Evolutionary conservation across 64 coral and sea anemone species (phyloP).

Genomic region (Porites australiensis): DNA sequence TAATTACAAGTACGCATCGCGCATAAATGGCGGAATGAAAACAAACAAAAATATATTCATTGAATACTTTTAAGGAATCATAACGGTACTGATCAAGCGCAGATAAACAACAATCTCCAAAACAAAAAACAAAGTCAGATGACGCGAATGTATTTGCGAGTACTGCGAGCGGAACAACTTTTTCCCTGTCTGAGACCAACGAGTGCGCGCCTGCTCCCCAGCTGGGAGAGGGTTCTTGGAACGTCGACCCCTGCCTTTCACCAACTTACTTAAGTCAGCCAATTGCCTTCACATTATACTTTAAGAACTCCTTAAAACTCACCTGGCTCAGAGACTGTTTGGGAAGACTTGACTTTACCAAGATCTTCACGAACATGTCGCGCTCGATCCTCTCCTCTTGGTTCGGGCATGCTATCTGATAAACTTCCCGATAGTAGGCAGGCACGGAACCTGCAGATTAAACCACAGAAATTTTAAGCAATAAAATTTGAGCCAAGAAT

Average conservation of each 20-base stretch:
- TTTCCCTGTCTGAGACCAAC: no score
- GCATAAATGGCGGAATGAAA: no score
- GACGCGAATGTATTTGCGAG: no score
- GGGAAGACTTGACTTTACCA: conserved; percentile 92
- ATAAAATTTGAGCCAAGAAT: not conserved
- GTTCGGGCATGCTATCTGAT: conserved; percentile 92
- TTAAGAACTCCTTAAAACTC: not conserved
- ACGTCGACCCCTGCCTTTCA: not conserved
- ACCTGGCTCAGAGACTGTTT: conserved; percentile 85
- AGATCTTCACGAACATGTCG: conserved; percentile 89
- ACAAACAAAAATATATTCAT: no score
- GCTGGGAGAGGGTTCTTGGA: not conserved
- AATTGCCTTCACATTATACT: not conserved
- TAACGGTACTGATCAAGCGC: no score
- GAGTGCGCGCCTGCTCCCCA: not conserved
- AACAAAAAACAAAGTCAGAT: no score
- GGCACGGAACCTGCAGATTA: conserved; percentile 78
- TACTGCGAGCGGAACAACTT: no score
- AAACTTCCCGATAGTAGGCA: conserved; percentile 83
- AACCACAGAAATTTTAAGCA: conserved; percentile 5
- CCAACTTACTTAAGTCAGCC: not conserved
- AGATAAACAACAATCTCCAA: no score
- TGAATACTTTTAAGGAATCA: no score
- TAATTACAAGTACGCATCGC: no score
- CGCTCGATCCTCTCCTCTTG: conserved; percentile 85